These are phyloP conservation scores for Austrolebias charrua DNA, from an alignment of 2,797 vertebrate genomes.

Conservation along the genomic window DNA sequence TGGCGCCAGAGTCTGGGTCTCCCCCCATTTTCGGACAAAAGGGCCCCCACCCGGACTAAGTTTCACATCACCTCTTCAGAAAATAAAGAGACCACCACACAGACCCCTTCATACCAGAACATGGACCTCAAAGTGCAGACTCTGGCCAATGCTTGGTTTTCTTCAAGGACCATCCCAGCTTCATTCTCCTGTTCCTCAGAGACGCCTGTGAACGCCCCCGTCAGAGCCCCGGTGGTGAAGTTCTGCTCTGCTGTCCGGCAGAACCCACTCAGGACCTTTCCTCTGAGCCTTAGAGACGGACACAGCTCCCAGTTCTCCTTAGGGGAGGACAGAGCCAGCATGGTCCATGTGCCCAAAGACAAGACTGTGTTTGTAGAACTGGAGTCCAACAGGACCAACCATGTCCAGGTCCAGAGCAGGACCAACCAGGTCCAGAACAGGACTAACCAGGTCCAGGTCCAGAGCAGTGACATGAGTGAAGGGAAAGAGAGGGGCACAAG, in stretches of 20 bases:
- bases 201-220: conserved; percentile 32
- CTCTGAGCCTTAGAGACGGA: conserved; percentile 40
- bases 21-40: conserved; percentile 54
- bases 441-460: conserved; percentile 76
- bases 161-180: conserved; percentile 43
- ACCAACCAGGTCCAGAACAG: conserved; percentile 11
- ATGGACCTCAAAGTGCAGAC: conserved; percentile 58
- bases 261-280: conserved; percentile 56
- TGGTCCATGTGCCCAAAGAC: conserved; percentile 70
- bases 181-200: conserved; percentile 53
- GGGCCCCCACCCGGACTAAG: conserved; percentile 50
- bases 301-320: conserved; percentile 50
- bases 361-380: conserved; percentile 71
- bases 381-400: conserved; percentile 72
- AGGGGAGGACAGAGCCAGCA: conserved; percentile 59
- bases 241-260: conserved; percentile 53
- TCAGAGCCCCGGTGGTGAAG: conserved; percentile 40
- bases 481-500: conserved; percentile 57
- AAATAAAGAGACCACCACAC: conserved; percentile 38
- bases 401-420: conserved; percentile 66
- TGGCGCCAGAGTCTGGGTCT: conserved; percentile 73
- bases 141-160: conserved; percentile 56
- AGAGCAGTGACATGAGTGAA: conserved; percentile 68
- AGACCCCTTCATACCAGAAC: conserved; percentile 30
- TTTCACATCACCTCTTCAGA: conserved; percentile 71